Evolutionary conservation across 2,888 invertebrate species (phyloP), one percentile per base, ranked within the genome.

Genomic region (Gisinianus flammeolus): DNA sequence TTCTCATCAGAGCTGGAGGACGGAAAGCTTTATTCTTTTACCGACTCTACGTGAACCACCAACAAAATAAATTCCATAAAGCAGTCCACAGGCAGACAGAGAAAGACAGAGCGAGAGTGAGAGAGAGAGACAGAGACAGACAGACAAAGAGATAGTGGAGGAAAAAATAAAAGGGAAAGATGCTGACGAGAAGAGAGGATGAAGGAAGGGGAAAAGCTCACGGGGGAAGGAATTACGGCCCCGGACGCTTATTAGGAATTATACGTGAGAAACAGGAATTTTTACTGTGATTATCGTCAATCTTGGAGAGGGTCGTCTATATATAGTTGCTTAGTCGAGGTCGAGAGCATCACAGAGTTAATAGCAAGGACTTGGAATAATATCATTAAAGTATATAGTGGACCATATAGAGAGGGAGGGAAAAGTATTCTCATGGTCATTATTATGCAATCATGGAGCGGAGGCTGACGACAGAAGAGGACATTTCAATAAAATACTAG

Each of bases 1-100:
- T 70, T 75, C 75, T 75, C 75, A 75, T 75, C 75, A 75, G 66
- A 54, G 26, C 68, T 12, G 35, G 6, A 8, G 16, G 69, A 69
- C 68, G 76, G 69, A 68, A 68, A 69, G 72, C 72, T 72, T 62
- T 62, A 22, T 62, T 62, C 16, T 33, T 62, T 73, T 62, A 33
- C 54, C 26, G 64, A 35, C 30, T 26, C 16, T 35, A 62, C 58
- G 56, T 71, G 24, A 30, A 31, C 30, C 26, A 3, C 44, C 19
- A 33, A 28, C 62, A 22, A 2, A 31, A 24, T 22, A 31, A 62
- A 73, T 62, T 73, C 62, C 73, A 26, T n/a, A 19, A 16, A 24
- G 26, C 35, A 19, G 12, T 67, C 44, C 10, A 26, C 1, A 26
- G 62, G 22, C 64, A 8, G 22, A 19, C 56, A 56, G 22, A 19